Evolutionary conservation across 2,888 invertebrate genomes (phyloP), one percentile per base, ranked within the genome.

Genomic region (Thyatira batis): DNA sequence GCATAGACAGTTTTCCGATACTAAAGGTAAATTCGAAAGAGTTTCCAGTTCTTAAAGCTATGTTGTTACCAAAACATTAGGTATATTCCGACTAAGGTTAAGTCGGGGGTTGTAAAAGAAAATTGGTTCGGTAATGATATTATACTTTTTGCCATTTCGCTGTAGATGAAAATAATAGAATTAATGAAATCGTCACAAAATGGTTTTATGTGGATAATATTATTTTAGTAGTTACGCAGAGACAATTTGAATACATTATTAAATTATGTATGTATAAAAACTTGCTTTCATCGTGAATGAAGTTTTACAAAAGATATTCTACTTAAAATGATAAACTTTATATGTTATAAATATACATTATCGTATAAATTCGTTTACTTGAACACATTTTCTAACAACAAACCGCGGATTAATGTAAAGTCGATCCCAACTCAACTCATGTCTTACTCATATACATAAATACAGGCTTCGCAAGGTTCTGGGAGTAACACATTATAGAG

Each of bases 11-110:
- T 80, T 82, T 80, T 71, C 72, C 76, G 77, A 79, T 82, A 77
- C 78, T 82, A 82, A 85, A 90, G 87, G 89, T 86, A 83, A 81
- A 84, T 85, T 85, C 74, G 73, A 85, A 87, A 85, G 84, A 87
- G 82, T 89, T 88, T 82, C 78, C 72, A 82, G 74, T 78, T 82
- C 78, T 75, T 64, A 69, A 76, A 80, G 82, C 76, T 71, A 73
- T 69, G 73, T 76, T 76, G 73, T 75, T 76, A 69, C 67, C 61
- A 10, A 43, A 65, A 62, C 62, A 58, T 71, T 74, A 71, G 65
- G 67, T 76, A 70, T 65, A n/a, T 66, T 64, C 55, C 54, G 54
- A 66, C 67, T 55, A 52, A 74, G 65, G 73, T 74, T 76, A 78
- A 76, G 73, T 75, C 71, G 77, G 72, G 64, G 61, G 76, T 68